Evolutionary conservation across 2,797 vertebrate species (phyloP), one percentile per base, ranked within the genome.

Genomic region (Brachymystax lenok): DNA sequence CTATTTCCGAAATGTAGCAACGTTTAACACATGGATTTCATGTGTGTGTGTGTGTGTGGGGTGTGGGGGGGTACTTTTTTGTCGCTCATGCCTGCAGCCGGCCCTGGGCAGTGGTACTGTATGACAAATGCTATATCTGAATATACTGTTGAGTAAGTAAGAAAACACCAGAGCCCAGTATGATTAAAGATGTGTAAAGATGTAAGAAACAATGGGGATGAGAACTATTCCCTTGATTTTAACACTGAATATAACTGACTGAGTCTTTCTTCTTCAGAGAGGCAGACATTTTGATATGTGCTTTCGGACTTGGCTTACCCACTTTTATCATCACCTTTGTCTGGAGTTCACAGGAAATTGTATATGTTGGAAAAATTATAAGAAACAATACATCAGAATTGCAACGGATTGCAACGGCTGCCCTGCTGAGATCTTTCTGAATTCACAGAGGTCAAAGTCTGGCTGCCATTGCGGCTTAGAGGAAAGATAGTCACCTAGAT

Each of bases 141-240:
- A 84, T 80, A 84, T 82, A 87, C 75, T 79, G 40, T 46, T 46
- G 40, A 12, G 78, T 51, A 84, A 21, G 69, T 74, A 81, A 80
- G 82, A 82, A 89, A 88, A 87, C 83, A 88, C 56, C 56, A 74
- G 77, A 74, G 77, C 79, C 50, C 59, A 76, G 73, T 74, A 75
- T 84, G 86, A 88, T 90, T 87, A 91, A 74, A 88, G 78, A 79
- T 76, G 74, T 84, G 87, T 83, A 83, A 46, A 46, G 40, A 46
- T 10, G 40, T 46, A 83, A 74, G 51, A 81, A 83, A 87, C 77
- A 83, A 63, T 56, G 67, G 51, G 69, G 83, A 74, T 71, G 24
- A 82, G 81, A 80, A 81, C 27, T 83, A 85, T 84, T 84, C 79
- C 80, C 77, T 78, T 73, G 63, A 46, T 85, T 76, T 74, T 69